phyloP scores from a whole-genome alignment of 1,140 invertebrate species.

The Colletes latitarsis region DNA sequence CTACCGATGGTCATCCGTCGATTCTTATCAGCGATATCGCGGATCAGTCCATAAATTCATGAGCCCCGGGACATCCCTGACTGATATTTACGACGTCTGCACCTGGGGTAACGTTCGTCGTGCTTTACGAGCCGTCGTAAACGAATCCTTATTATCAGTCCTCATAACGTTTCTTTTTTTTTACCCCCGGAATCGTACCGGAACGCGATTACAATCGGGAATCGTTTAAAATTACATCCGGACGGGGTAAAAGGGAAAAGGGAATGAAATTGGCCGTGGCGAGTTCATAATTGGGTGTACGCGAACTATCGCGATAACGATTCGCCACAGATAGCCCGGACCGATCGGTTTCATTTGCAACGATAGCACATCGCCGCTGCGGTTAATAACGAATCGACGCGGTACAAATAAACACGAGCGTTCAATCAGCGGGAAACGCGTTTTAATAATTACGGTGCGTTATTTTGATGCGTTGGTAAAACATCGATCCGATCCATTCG shows the following conservation, averaged over 20 bases:
- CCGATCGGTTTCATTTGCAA: conserved; percentile 30
- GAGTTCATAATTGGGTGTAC: conserved; percentile 59
- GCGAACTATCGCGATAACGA: conserved; percentile 43
- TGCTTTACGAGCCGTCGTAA: conserved; percentile 55
- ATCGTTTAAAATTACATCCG: conserved; percentile 26
- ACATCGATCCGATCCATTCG: background rate
- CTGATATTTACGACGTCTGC: conserved; percentile 50
- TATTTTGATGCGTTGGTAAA: background rate
- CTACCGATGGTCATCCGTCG: conserved; percentile 22
- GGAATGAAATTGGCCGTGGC: conserved; percentile 14
- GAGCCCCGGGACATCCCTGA: conserved; percentile 26
- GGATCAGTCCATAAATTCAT: conserved; percentile 54
- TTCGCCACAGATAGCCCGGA: conserved; percentile 1
- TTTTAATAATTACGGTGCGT: background rate
- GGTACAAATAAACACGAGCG: background rate
- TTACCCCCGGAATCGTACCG: background rate
- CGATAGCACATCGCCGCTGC: conserved; percentile 18
- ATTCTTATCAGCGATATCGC: conserved; percentile 43
- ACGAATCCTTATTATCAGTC: conserved; percentile 51
- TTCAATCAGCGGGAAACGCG: background rate
- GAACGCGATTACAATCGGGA: conserved; percentile 7
- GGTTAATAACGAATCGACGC: conserved; percentile 24
- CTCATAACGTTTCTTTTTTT: background rate
- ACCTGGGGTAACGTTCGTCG: conserved; percentile 39
- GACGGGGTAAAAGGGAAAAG: background rate